Evolutionary conservation across 2,113 vertebrate species (phyloP).

Genomic region (Pardalotus punctatus): DNA sequence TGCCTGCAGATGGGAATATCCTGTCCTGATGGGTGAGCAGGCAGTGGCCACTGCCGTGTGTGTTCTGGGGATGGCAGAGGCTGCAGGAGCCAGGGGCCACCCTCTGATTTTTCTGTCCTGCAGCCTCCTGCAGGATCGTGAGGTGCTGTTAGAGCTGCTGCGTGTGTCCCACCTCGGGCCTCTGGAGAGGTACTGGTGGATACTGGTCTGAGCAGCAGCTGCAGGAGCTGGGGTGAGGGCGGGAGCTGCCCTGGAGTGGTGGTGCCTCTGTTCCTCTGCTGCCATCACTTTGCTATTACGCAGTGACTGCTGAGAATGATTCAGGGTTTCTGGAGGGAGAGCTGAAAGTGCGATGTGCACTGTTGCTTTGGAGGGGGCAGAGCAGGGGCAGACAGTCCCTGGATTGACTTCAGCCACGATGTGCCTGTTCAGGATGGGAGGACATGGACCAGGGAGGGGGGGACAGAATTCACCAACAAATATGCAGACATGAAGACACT

Average conservation of each 20-base stretch:
- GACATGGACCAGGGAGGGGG: background rate
- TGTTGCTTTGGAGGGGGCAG: background rate
- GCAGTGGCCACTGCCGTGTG: background rate
- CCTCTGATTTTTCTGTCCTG: background rate
- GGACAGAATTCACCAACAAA: background rate
- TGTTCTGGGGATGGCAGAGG: background rate
- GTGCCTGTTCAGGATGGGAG: background rate
- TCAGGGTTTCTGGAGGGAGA: background rate
- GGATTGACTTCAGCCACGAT: background rate
- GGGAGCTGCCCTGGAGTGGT: background rate
- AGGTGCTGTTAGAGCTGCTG: background rate
- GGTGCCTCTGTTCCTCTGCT: background rate
- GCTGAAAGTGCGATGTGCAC: background rate
- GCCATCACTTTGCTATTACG: background rate
- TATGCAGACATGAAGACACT: conserved; percentile 32
- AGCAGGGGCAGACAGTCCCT: background rate
- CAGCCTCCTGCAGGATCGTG: background rate
- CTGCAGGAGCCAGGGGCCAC: background rate
- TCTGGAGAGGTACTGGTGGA: background rate
- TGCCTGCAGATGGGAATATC: background rate
- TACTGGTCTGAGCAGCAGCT: background rate
- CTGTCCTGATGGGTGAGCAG: background rate
- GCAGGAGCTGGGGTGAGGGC: background rate
- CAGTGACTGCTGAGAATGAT: background rate
- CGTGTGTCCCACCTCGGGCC: rapidly evolving